These are phyloP conservation scores for Sceloporus tristichus DNA, from an alignment of 2,113 vertebrate species.

Conservation along the genomic window DNA sequence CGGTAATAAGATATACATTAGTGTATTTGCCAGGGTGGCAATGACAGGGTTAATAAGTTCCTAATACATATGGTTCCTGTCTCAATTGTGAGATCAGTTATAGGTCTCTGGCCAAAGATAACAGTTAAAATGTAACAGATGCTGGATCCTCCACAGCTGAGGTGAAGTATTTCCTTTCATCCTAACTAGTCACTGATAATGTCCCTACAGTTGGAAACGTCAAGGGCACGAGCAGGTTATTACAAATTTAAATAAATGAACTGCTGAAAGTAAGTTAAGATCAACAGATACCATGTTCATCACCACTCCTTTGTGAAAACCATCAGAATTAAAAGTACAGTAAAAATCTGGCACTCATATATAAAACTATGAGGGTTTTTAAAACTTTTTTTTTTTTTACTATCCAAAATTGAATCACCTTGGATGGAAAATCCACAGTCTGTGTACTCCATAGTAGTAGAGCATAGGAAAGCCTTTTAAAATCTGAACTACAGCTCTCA, in stretches of 20 bases:
- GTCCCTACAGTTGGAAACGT: slow-evolving; percentile 63
- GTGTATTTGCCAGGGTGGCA: neutral
- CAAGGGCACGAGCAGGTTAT: slow-evolving; percentile 68
- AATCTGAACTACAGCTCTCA: too few relatives aligned
- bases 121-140: slow-evolving; percentile 73
- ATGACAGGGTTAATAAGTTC: slow-evolving; percentile 67
- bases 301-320: slow-evolving; percentile 1
- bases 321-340: neutral
- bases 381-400: neutral
- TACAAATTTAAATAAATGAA: slow-evolving; percentile 54
- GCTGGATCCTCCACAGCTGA: slow-evolving; percentile 62
- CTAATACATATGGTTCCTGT: slow-evolving; percentile 69
- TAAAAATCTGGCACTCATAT: neutral
- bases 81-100: slow-evolving; percentile 68
- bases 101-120: slow-evolving; percentile 72
- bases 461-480: too few relatives aligned
- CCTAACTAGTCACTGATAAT: slow-evolving; percentile 62
- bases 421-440: fast-evolving
- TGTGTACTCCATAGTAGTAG: neutral
- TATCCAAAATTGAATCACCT: neutral
- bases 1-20: neutral
- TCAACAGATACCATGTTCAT: fast-evolving
- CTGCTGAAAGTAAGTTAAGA: slow-evolving; percentile 32
- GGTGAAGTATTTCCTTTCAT: slow-evolving; percentile 76
- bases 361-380: fast-evolving